Base-by-base conservation (phyloP, 2,113 vertebrate species). In the Albula goreensis region DNA sequence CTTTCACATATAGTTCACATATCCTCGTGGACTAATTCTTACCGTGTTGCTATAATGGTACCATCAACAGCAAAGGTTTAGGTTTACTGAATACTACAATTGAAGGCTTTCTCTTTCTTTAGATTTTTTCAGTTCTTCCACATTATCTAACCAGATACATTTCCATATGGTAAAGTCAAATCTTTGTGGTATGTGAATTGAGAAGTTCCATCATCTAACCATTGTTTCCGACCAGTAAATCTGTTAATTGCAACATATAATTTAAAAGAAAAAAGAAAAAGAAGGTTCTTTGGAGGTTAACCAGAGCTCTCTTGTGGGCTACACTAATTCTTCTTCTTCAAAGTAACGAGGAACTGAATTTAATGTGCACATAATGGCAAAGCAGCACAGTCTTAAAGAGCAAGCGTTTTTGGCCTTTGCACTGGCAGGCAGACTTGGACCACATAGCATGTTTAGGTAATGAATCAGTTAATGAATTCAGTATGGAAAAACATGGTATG, bases 251-350 rank as follows among this genome's bases (percentile, higher is more conserved):
- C 17, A 85, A 50, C 48, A 49, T 66, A 85, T 50, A 63, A 57
- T 86, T 85, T 83, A 15, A 3, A 13, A 3, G 57, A 15, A 15
- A 79, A 83, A 50, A 50, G 82, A 86, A 87, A 88, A 56, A 66
- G 85, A 15, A 25, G 77, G 85, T 88, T 80, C 82, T 86, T 85
- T 80, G 89, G 84, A 88, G 87, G 83, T 88, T 91, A 90, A 89
- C 87, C 86, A 86, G 87, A 90, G 78, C 85, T 56, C 82, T 88
- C 82, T 52, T 60, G 53, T 50, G 81, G 78, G 85, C 66, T 63
- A 86, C 87, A 88, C 53, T 88, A 87, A 89, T 88, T 85, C 50
- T 86, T 91, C 82, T 57, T 48, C 85, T 90, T 93, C 85, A 92
- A 91, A 90, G 87, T 81, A 51, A 80, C 83, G 74, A 74, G 83